A percentile compares a stretch with the other conserved stretches of the same genome.
Conservation (phyloP, 2,888 invertebrate species). For the Trilocha varians region DNA sequence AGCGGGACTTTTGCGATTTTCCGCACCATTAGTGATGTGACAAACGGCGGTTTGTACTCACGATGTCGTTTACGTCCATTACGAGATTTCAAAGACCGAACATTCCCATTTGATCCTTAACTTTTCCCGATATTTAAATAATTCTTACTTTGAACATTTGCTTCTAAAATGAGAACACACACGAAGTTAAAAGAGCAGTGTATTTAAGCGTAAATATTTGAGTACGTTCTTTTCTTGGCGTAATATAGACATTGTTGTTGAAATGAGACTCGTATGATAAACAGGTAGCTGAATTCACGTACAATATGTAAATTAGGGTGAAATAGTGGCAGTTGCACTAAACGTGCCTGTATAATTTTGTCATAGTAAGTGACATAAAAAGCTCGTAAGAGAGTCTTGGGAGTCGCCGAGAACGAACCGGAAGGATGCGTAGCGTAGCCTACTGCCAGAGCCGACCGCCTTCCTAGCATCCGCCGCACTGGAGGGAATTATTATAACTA, state of each 20-base stretch:
- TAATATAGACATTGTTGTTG: conserved; percentile 4
- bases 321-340: conserved; percentile 18
- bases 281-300: not conserved
- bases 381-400: conserved; percentile 33
- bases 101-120: conserved; percentile 52
- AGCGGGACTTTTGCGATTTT: conserved; percentile 58
- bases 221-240: not conserved
- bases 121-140: not conserved
- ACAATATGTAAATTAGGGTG: conserved; percentile 2
- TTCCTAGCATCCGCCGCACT: conserved; percentile 38
- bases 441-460: conserved; percentile 35
- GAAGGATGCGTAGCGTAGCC: conserved; percentile 45
- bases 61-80: conserved; percentile 62
- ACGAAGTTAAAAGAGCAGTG: not conserved
- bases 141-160: not conserved
- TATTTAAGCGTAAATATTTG: not conserved
- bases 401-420: conserved; percentile 29
- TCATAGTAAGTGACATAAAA: conserved; percentile 29
- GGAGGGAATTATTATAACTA: conserved; percentile 45
- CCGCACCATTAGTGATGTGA: conserved; percentile 62
- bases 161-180: not conserved
- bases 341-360: conserved; percentile 34
- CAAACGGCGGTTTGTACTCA: conserved; percentile 60
- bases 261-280: not conserved
- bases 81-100: conserved; percentile 56